A percentile compares a stretch with the other conserved stretches of the same genome.
Evolutionary conservation across 2,113 vertebrate genomes (phyloP).

Genomic region (Cnemophilus loriae): DNA sequence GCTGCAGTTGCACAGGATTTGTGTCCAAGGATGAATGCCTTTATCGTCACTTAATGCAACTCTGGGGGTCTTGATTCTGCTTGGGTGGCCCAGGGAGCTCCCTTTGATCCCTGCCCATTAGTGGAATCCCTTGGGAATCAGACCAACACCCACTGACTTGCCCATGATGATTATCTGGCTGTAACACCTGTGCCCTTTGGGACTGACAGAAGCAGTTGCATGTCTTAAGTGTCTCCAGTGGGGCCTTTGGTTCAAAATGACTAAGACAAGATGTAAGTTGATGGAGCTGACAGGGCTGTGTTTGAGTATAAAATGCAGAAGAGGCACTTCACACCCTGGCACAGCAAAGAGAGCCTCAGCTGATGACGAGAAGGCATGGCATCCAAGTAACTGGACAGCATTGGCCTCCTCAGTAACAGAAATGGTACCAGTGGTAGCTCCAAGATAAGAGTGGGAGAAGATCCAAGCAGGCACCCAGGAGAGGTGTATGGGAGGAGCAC

Average conservation of each 20-base stretch:
- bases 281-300: not conserved
- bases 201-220: not conserved
- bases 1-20: not conserved
- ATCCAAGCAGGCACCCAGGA: not conserved
- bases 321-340: too few relatives aligned
- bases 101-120: not conserved
- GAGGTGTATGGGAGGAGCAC: not conserved
- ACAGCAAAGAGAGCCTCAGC: not conserved
- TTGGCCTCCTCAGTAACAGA: not conserved
- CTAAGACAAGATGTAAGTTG: accelerated
- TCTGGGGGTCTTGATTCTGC: not conserved
- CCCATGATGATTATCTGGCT: not conserved
- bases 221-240: not conserved
- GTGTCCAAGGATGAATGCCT: not conserved
- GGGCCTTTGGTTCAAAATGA: not conserved
- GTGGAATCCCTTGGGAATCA: not conserved
- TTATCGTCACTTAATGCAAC: not conserved
- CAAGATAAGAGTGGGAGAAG: not conserved
- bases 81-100: not conserved
- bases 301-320: not conserved
- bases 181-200: not conserved
- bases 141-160: not conserved
- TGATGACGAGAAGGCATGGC: not conserved
- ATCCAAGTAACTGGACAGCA: not conserved
- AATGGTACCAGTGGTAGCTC: not conserved